Evolutionary conservation across 2,113 vertebrate species (phyloP), one percentile per base, ranked within the genome.

Genomic region (Oceanodroma tethys): DNA sequence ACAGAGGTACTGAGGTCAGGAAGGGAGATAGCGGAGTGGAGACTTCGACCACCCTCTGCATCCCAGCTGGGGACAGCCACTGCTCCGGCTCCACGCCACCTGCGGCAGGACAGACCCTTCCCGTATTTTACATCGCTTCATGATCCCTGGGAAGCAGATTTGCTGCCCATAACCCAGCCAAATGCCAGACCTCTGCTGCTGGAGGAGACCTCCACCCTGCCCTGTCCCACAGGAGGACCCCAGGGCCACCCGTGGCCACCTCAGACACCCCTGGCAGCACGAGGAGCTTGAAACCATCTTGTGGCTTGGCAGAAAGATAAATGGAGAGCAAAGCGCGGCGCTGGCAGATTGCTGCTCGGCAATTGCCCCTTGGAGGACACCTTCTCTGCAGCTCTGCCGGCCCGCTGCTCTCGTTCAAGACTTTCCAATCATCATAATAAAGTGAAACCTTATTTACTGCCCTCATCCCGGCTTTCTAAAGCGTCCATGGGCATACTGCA

Each of bases 371-470:
- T 68, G 60, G 96, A 96, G 95, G 81, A 87, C 66, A 72, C 70
- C 84, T 75, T 87, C 66, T 91, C 88, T 88, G 91, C 67, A 88
- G 90, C 75, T 95, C 67, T 79, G 73, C 86, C 10, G 62, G 79
- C 53, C 67, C 11, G 2, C 84, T 81, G 94, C 78, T 96, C 89
- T 80, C 2, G 0, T 91, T 91, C 40, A 56, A 80, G 93, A 50
- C 58, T 90, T 93, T 72, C 56, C 73, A 96, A 78, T 87, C 73
- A 68, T 56, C 1, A 5, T 93, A 94, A 95, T 70, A 90, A 70
- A 90, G 74, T 82, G 93, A 90, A 95, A 73, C 38, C 45, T 96
- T 96, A 94, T 95, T 96, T 96, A 96, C 78, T 89, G 87, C 70
- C 81, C 66, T 91, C 78, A 13, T 32, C 93, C 29, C 0, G 1